phyloP scores from a whole-genome alignment of 2,113 vertebrate species.

The Perca schrenkii region DNA sequence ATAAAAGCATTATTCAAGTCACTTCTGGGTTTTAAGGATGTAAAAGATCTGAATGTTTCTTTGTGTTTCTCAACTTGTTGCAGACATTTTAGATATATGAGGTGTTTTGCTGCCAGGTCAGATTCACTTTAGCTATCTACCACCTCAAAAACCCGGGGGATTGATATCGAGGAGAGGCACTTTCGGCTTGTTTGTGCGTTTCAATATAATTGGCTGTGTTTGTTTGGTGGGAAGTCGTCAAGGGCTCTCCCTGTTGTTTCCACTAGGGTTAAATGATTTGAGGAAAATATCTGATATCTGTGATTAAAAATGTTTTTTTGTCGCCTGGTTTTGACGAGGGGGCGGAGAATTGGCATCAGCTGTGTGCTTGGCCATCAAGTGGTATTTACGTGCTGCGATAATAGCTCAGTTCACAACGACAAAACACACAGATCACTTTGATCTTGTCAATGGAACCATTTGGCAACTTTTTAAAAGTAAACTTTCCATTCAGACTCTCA shows the following conservation, averaged over 20 bases:
- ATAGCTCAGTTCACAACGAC: too few relatives aligned
- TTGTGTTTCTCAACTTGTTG: neutral
- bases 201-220: neutral
- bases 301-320: neutral
- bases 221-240: neutral
- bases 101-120: neutral
- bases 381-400: too few relatives aligned
- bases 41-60: neutral
- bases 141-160: too few relatives aligned
- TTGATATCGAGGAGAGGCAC: neutral
- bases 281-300: neutral
- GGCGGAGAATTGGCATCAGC: too few relatives aligned
- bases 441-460: too few relatives aligned
- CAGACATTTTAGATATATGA: constrained; percentile 27
- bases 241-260: neutral
- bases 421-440: too few relatives aligned
- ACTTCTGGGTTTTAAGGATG: constrained; percentile 5
- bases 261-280: too few relatives aligned
- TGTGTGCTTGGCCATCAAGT: too few relatives aligned
- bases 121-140: neutral
- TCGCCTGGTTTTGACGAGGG: too few relatives aligned
- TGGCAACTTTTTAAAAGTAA: too few relatives aligned
- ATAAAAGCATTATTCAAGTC: constrained; percentile 22
- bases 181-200: neutral
- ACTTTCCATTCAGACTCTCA: too few relatives aligned